Base-by-base conservation (phyloP, 2,888 invertebrate species). In the Folsomia manolachei region DNA sequence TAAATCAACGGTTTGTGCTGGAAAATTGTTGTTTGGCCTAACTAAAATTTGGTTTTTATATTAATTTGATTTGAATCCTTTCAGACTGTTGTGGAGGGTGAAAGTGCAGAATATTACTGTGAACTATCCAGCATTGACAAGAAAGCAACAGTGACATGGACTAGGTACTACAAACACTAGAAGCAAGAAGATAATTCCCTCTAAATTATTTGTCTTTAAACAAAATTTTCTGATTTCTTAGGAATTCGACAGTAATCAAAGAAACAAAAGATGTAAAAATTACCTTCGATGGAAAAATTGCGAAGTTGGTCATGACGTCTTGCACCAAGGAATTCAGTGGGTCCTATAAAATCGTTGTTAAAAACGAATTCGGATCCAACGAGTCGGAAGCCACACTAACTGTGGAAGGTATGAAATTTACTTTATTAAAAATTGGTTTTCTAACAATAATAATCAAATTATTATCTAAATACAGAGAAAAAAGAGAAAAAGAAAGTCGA, bases 291-390 rank as follows among this genome's bases (percentile, higher is more conserved):
- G 94, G 94, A 24, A 90, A 89, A 66, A 90, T 89, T 53, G 90
- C 93, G 18, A 89, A 90, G 75, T 85, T 97, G 11, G 90, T 89
- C 74, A 92, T 97, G 79, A 89, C 89, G 78, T 90, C 91, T 62
- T 89, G 90, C 69, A 88, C 88, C n/a, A 84, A 86, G 62, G 91
- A 92, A 82, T 90, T 90, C 83, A 87, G 90, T 2, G 94, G 94
- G 60, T 89, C 89, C 66, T 96, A 95, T 84, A 91, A 89, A 82
- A 90, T 95, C 61, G 90, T 94, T 26, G 91, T 97, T 69, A 90
- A 89, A 82, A 98, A 97, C 83, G 94, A 95, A 83, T 90, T 90
- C 81, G 98, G 98, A 66, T 91, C 92, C 83, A 95, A 94, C 81
- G 92, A 94, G 82, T 92, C 93, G 1, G 89, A 90, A 62, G 93